These are phyloP conservation scores for Xylocampa areola DNA, from an alignment of 2,888 invertebrate genomes.

Conservation along the genomic window DNA sequence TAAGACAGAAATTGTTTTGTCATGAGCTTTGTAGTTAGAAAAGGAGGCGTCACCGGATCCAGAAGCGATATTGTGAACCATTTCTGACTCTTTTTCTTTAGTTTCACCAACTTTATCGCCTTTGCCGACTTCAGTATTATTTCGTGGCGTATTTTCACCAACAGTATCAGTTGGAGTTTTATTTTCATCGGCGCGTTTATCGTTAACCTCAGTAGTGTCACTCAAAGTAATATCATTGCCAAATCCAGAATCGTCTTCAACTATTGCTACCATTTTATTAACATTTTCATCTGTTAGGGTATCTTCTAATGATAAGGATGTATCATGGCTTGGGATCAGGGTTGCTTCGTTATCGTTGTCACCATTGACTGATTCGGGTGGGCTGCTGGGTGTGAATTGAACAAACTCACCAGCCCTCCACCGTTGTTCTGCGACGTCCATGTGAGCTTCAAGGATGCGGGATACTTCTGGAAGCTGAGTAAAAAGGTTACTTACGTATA, in stretches of 20 bases:
- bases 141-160: constrained; percentile 17
- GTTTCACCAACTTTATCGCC: background rate
- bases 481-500: too few species aligned
- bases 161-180: constrained; percentile 2
- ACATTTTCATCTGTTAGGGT: constrained; percentile 75
- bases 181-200: constrained; percentile 25
- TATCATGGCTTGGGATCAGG: constrained; percentile 71
- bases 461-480: constrained; percentile 85
- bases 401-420: constrained; percentile 73
- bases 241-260: constrained; percentile 62
- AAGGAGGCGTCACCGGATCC: constrained; percentile 21
- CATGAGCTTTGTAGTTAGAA: constrained; percentile 6
- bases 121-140: background rate
- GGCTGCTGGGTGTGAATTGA: constrained; percentile 62
- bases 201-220: constrained; percentile 42
- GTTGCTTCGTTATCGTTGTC: constrained; percentile 77
- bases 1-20: constrained; percentile 2
- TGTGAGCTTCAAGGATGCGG: constrained; percentile 78
- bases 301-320: constrained; percentile 74
- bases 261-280: constrained; percentile 44
- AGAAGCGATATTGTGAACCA: constrained; percentile 14
- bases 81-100: background rate
- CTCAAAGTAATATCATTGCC: constrained; percentile 58
- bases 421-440: constrained; percentile 76
- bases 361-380: constrained; percentile 63